Evolutionary conservation across 2,797 vertebrate species (phyloP).

Genomic region (Alectoris magna): DNA sequence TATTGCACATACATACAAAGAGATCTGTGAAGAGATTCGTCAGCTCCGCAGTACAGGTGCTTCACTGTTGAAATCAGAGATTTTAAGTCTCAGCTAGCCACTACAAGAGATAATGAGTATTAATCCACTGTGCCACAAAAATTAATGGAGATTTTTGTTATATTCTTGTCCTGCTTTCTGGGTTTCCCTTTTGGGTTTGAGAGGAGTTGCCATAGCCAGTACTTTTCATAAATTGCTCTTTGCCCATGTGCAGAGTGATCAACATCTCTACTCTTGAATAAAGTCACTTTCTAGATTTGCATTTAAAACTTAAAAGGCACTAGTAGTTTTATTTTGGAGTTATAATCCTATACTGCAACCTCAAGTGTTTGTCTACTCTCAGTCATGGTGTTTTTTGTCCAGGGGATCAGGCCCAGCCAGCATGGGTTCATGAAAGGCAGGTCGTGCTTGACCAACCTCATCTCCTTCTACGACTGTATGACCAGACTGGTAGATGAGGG

Average conservation of each 20-base stretch:
- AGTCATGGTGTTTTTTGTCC: not conserved
- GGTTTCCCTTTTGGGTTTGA: not conserved
- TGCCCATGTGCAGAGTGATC: not conserved
- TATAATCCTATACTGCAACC: not conserved
- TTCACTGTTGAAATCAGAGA: not conserved
- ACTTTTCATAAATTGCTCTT: not conserved
- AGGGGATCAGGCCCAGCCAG: no score
- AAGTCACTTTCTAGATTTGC: not conserved
- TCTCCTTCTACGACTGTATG: no score
- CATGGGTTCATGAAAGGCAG: no score
- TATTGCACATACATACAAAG: not conserved
- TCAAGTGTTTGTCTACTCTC: not conserved
- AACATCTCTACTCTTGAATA: not conserved
- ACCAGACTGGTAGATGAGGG: no score
- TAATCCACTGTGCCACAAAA: not conserved
- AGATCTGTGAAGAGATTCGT: not conserved
- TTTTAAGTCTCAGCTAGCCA: not conserved
- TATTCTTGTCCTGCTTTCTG: not conserved
- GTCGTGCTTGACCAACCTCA: no score
- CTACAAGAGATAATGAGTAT: not conserved
- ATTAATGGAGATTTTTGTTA: not conserved
- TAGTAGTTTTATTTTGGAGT: not conserved
- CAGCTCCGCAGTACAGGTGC: not conserved
- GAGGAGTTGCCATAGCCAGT: not conserved
- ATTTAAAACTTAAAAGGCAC: not conserved